These are phyloP conservation scores for Acanthis flammea DNA, from an alignment of 2,797 vertebrate species.

Conservation along the genomic window DNA sequence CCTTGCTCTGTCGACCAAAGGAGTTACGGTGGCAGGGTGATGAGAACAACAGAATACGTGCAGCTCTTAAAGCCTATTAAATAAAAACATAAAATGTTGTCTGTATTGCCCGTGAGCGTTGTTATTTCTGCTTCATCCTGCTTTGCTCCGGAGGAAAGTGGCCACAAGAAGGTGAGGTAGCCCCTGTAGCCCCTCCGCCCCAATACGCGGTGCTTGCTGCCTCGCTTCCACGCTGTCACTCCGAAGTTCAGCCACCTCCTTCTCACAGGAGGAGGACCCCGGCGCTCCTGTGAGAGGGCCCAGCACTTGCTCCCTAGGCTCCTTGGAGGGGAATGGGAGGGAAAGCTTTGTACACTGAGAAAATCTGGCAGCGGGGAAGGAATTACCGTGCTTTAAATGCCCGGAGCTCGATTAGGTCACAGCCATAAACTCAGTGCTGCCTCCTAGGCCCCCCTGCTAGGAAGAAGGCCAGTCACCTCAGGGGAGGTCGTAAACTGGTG, in stretches of 20 bases:
- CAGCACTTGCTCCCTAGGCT: background rate
- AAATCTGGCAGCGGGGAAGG: background rate
- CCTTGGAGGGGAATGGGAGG: background rate
- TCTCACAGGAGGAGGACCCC: background rate
- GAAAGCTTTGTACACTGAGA: background rate
- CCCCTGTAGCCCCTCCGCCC: background rate
- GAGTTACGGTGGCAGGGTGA: background rate
- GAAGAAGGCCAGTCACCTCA: too few relatives aligned
- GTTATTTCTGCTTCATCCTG: background rate
- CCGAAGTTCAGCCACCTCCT: fast-evolving
- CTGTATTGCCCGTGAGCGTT: background rate
- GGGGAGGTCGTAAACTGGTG: fast-evolving
- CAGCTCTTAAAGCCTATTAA: background rate
- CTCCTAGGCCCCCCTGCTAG: fast-evolving
- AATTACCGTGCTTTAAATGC: fast-evolving
- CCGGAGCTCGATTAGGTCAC: background rate
- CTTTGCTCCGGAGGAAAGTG: background rate
- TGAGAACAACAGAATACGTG: background rate
- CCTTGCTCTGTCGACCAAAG: fast-evolving
- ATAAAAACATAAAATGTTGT: background rate
- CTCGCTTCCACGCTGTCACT: fast-evolving
- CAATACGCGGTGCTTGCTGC: fast-evolving
- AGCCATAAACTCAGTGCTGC: background rate
- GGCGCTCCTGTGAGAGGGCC: fast-evolving
- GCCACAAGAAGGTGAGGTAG: background rate